Evolutionary conservation across 2,888 invertebrate genomes (phyloP).

Genomic region (Deladenus siricidicola): DNA sequence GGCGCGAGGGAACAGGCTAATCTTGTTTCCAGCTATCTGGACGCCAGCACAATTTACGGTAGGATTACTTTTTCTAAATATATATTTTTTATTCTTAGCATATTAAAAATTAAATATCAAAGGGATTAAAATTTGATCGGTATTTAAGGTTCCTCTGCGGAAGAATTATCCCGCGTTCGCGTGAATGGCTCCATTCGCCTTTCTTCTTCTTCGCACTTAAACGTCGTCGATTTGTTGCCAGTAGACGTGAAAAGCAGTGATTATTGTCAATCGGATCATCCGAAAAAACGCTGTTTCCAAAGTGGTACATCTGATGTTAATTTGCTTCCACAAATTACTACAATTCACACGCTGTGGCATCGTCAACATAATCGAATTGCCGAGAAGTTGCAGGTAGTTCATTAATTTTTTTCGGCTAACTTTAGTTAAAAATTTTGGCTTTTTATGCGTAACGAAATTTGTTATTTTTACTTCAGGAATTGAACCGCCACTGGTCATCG

Average conservation of each 20-base stretch:
- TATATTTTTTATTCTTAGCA: no score
- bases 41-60: conserved; percentile 73
- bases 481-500: conserved; percentile 52
- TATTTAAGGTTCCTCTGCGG: conserved; percentile 22
- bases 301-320: conserved; percentile 48
- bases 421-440: neutral
- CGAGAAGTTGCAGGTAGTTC: conserved; percentile 36
- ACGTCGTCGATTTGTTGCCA: conserved; percentile 21
- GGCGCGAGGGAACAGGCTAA: conserved; percentile 75
- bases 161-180: conserved; percentile 17
- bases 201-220: conserved; percentile 16
- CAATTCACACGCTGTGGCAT: conserved; percentile 49
- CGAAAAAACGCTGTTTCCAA: conserved; percentile 22
- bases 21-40: conserved; percentile 78
- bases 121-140: neutral
- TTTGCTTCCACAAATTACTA: conserved; percentile 43
- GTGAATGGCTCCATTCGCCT: conserved; percentile 17
- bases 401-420: neutral
- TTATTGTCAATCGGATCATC: conserved; percentile 25
- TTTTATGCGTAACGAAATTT: conserved; percentile 14
- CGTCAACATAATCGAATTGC: conserved; percentile 52
- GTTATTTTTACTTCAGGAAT: conserved; percentile 14
- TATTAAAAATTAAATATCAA: neutral
- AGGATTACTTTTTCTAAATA: no score
- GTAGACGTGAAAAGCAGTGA: conserved; percentile 17